phyloP scores from a whole-genome alignment of 1,140 invertebrate genomes.

The Achatina immaculata region DNA sequence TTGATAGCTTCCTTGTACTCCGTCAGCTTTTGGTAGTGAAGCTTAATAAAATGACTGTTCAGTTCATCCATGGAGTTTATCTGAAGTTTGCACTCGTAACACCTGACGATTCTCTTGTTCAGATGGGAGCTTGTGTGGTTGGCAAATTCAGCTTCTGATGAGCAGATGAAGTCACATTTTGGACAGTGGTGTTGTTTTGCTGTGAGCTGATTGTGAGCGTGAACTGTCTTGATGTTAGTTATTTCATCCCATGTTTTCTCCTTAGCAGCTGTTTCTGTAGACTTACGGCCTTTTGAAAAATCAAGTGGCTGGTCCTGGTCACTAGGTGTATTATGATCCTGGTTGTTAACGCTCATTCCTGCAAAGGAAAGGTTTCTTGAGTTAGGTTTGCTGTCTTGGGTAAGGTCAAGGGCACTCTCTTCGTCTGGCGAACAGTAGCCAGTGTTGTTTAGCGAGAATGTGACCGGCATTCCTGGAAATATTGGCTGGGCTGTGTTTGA shows the following conservation, averaged over 20 bases:
- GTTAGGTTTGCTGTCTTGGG: not conserved
- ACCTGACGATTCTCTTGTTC: conserved; percentile 65
- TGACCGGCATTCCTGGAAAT: conserved; percentile 36
- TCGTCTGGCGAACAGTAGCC: conserved; percentile 26
- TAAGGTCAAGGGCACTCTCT: conserved; percentile 25
- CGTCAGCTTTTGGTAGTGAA: conserved; percentile 61
- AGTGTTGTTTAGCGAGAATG: not conserved
- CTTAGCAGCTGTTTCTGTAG: conserved; percentile 37
- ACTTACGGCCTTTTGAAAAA: conserved; percentile 58
- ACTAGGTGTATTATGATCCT: not conserved
- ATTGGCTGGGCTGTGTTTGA: conserved; percentile 48
- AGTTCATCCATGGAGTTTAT: conserved; percentile 64
- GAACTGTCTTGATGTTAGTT: not conserved
- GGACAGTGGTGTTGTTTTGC: conserved; percentile 47
- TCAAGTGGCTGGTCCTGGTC: conserved; percentile 61
- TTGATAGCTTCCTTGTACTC: conserved; percentile 66
- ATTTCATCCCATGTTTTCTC: conserved; percentile 46
- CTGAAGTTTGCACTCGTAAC: conserved; percentile 65
- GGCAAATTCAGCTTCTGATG: conserved; percentile 60
- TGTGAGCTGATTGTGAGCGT: not conserved
- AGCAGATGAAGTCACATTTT: conserved; percentile 59
- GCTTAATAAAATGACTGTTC: conserved; percentile 63
- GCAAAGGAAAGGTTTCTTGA: not conserved
- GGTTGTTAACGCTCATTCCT: not conserved
- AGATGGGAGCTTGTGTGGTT: conserved; percentile 65